Evolutionary conservation across 92 coral and sea anemone genomes (phyloP).

Genomic region (Umimayanthus chanpuru): DNA sequence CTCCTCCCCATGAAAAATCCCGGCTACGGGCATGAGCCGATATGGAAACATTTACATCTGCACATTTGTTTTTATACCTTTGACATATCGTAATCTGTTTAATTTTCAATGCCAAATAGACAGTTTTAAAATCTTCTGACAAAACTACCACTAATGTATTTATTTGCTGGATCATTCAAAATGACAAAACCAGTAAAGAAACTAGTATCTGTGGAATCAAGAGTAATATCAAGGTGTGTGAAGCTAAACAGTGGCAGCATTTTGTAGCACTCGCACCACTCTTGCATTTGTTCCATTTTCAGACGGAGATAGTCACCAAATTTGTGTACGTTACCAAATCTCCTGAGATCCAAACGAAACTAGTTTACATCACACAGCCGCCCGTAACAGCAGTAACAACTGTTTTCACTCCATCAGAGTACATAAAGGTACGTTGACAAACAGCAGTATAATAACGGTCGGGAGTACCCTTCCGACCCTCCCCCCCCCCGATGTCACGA

Average conservation of each 20-base stretch:
- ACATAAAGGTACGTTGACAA: constrained; percentile 12
- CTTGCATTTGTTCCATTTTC: neutral
- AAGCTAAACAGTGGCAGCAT: neutral
- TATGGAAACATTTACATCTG: too few relatives aligned
- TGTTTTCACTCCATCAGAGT: neutral
- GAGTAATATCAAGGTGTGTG: neutral
- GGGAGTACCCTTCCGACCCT: too few relatives aligned
- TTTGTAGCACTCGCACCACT: neutral
- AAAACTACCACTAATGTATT: too few relatives aligned
- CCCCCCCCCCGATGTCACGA: too few relatives aligned
- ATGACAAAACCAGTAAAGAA: neutral
- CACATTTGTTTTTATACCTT: too few relatives aligned
- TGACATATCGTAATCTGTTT: too few relatives aligned
- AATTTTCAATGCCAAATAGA: too few relatives aligned
- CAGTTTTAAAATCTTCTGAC: too few relatives aligned
- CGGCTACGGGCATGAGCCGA: too few relatives aligned
- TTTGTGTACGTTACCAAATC: constrained; percentile 20
- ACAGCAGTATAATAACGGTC: too few relatives aligned
- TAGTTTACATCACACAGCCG: constrained; percentile 30
- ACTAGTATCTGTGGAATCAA: neutral
- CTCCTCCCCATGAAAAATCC: too few relatives aligned
- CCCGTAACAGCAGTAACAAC: neutral
- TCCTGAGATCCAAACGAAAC: constrained; percentile 26
- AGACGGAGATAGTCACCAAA: constrained; percentile 32
- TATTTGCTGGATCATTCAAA: too few relatives aligned